Evolutionary conservation across 30 jellyfish, hydroid and myxozoan genomes (phyloP), one percentile per base, ranked within the genome.

Genomic region (Mastigias papua): DNA sequence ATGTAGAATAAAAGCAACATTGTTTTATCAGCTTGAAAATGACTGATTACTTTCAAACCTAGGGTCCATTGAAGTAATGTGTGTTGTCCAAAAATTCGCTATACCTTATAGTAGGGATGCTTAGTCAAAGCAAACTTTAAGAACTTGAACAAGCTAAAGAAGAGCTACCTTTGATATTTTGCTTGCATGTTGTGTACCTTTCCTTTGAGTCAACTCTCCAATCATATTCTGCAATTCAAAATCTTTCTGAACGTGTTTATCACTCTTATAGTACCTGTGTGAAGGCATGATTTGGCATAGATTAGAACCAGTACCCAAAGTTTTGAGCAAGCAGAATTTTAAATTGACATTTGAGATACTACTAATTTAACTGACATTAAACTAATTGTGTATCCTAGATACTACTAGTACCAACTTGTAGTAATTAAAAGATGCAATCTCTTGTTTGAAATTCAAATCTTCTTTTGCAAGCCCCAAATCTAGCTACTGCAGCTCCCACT

Each of bases 191-290:
- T n/a, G 34, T 63, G 74, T 22, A 6, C 13, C 42, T 26, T 25
- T 63, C 26, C 74, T 23, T 88, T 86, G 65, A 26, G 97, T 70
- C 42, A 94, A 37, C 76, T 94, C 97, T 48, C 72, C 84, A 27
- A 84, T 85, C 62, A 94, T 73, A 42, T 63, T 80, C 64, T 89
- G 98, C 30, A 94, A 63, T 61, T 94, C 98, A 34, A 71, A 51
- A 66, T 94, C 98, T n/a, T 66, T 33, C 2, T 29, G 25, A 25
- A 94, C 95, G 7, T 77, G 89, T 0, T 31, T 26, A 69, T 94
- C 78, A 4, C 26, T 8, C 29, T 62, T 65, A 74, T 63, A 63
- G 73, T 83, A 86, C 60, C 98, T 91, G n/a, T n/a, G n/a, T n/a
- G n/a, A n/a, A n/a, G n/a, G n/a, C n/a, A n/a, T n/a, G n/a, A n/a